Percentiles rank a stretch among this genome's conserved stretches.
These are phyloP conservation scores for Aldrovandia affinis DNA, from an alignment of 2,797 vertebrate genomes.

Conservation along the genomic window DNA sequence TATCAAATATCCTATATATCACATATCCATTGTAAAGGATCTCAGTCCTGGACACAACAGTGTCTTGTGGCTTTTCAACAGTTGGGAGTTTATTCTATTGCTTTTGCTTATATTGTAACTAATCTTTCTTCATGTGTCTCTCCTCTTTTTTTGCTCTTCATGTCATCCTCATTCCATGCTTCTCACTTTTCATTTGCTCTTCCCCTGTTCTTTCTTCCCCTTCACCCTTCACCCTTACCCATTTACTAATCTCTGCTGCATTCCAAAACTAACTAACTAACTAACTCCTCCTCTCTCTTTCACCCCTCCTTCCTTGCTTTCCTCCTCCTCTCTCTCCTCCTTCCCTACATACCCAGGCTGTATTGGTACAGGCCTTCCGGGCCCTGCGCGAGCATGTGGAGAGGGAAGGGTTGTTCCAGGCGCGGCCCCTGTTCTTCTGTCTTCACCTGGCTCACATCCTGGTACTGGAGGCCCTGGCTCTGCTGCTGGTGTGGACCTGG, in stretches of 20 bases:
- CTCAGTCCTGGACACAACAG: background rate
- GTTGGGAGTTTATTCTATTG: background rate
- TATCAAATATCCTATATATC: too few relatives aligned
- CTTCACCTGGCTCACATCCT: constrained; percentile 86
- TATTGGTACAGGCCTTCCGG: constrained; percentile 83
- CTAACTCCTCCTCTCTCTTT: background rate
- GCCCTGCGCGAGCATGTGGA: constrained; percentile 74
- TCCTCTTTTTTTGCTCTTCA: too few relatives aligned
- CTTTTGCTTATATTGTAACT: background rate
- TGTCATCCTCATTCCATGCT: too few relatives aligned
- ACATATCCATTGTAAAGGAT: too few relatives aligned
- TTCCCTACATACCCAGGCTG: constrained; percentile 64
- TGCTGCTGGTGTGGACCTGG: constrained; percentile 76
- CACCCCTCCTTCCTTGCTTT: background rate
- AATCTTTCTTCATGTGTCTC: too few relatives aligned
- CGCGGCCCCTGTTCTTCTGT: constrained; percentile 82
- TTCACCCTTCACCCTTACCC: constrained; percentile 13
- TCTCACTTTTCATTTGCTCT: too few relatives aligned
- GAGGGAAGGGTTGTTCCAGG: constrained; percentile 80
- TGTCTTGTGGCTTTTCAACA: background rate
- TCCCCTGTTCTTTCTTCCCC: constrained; percentile 16
- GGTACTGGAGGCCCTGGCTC: constrained; percentile 80
- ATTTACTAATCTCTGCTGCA: constrained; percentile 15
- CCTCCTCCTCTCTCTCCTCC: background rate
- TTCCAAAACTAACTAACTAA: background rate